phyloP scores from a whole-genome alignment of 2,113 vertebrate species.

The Amazona vittata region DNA sequence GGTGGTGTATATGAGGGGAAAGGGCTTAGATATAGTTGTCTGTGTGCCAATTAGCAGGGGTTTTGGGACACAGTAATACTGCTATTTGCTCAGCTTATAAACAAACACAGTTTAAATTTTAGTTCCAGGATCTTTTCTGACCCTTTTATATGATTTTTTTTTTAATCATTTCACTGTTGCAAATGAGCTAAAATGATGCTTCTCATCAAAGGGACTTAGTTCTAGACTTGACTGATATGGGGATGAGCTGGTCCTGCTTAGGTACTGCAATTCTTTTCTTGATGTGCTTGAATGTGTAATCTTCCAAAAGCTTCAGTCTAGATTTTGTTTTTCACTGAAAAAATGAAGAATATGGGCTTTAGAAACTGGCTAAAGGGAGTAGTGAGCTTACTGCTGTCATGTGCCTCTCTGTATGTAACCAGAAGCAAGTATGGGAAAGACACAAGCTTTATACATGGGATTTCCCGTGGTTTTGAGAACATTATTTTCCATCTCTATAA shows the following conservation, averaged over 20 bases:
- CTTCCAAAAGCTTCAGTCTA: background rate
- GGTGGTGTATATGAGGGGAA: background rate
- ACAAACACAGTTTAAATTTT: conserved; percentile 47
- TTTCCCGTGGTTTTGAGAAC: background rate
- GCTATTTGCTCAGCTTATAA: conserved; percentile 53
- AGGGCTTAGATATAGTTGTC: background rate
- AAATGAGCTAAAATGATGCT: background rate
- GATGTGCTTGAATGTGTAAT: background rate
- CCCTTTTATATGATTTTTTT: background rate
- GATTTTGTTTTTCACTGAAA: background rate
- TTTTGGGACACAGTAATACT: conserved; percentile 5
- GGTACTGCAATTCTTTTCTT: background rate
- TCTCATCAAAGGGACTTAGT: background rate
- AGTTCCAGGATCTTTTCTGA: conserved; percentile 45
- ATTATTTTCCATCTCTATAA: background rate
- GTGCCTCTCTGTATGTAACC: background rate
- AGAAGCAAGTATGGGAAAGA: background rate
- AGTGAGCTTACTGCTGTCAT: background rate
- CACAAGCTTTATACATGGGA: background rate
- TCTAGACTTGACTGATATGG: background rate
- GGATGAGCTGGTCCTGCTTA: background rate
- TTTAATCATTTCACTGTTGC: background rate
- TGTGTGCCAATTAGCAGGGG: conserved; percentile 22
- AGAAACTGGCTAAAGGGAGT: background rate
- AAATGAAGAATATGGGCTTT: background rate